phyloP scores from a whole-genome alignment of 2,113 vertebrate genomes.

The Choloepus hoffmanni region DNA sequence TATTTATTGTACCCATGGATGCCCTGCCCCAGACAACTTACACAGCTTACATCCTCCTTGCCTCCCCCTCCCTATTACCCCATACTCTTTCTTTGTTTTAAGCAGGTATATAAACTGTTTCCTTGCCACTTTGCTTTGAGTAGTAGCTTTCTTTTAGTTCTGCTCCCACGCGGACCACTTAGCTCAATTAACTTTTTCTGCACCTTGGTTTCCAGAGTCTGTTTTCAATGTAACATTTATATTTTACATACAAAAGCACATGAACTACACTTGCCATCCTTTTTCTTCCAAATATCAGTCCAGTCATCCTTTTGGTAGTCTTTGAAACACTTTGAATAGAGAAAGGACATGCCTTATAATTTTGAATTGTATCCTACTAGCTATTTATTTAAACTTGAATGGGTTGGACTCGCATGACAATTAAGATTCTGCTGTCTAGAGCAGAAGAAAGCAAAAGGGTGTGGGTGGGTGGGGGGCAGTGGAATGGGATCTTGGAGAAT shows the following conservation, averaged over 20 bases:
- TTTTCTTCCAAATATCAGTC: not conserved
- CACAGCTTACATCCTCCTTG: too few species aligned
- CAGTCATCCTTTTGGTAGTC: not conserved
- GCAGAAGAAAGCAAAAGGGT: not conserved
- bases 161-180: too few species aligned
- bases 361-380: not conserved
- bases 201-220: too few species aligned
- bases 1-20: too few species aligned
- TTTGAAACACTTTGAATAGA: not conserved
- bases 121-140: too few species aligned
- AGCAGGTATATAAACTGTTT: too few species aligned
- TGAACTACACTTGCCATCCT: not conserved
- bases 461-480: too few species aligned
- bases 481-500: not conserved
- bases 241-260: not conserved
- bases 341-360: not conserved
- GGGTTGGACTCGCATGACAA: accelerated
- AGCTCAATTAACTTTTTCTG: too few species aligned
- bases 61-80: too few species aligned
- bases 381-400: not conserved
- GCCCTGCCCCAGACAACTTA: too few species aligned
- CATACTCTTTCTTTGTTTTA: too few species aligned
- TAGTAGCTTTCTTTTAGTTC: too few species aligned
- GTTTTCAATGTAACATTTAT: not conserved
- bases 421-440: not conserved